Conservation (phyloP, 2,888 invertebrate species). For the Nesidiocoris tenuis region DNA sequence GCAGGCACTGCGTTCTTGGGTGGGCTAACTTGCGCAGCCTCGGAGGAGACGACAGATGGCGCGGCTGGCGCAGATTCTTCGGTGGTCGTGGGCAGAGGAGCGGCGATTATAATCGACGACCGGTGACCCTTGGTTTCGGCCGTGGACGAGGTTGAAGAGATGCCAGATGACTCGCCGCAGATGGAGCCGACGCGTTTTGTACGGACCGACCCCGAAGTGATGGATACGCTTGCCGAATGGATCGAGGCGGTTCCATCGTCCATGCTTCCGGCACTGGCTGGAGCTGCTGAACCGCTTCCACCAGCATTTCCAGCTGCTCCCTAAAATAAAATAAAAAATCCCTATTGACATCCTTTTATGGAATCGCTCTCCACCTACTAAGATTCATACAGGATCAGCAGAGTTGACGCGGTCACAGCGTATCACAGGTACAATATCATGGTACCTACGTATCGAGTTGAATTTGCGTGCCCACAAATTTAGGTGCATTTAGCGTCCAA, state of each 20-base stretch:
- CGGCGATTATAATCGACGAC: conserved; percentile 22
- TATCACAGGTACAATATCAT: no score
- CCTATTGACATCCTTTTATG: no score
- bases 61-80: conserved; percentile 41
- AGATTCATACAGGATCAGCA: no score
- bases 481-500: no score
- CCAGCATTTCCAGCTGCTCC: conserved; percentile 23
- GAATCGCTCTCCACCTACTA: no score
- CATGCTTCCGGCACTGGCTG: not conserved
- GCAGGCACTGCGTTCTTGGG: conserved; percentile 13
- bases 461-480: no score
- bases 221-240: conserved; percentile 28
- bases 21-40: conserved; percentile 34
- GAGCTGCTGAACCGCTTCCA: conserved; percentile 9
- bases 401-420: no score
- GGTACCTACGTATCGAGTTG: no score
- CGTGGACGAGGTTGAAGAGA: not conserved
- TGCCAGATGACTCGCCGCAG: conserved; percentile 13
- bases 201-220: conserved; percentile 27
- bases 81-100: conserved; percentile 33
- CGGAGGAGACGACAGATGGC: conserved; percentile 15
- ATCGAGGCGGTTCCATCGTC: conserved; percentile 29
- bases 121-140: conserved; percentile 16
- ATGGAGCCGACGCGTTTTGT: conserved; percentile 35
- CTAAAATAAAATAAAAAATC: not conserved